Base-by-base conservation (phyloP, 2,113 vertebrate genomes). In the Rhodinocichla rosea region DNA sequence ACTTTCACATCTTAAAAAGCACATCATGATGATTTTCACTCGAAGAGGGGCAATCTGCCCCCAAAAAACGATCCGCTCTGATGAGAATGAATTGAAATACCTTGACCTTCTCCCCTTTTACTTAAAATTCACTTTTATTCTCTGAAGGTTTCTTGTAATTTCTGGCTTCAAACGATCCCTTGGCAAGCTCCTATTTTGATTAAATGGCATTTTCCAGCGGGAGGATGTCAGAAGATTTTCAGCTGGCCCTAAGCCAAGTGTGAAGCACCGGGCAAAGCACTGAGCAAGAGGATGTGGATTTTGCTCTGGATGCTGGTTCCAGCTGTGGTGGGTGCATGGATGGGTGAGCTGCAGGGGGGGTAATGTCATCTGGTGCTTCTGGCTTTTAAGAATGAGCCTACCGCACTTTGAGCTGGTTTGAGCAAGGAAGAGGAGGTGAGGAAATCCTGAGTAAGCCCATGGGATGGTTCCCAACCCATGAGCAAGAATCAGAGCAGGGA, bases 141-240 rank as follows among this genome's bases (percentile, higher is more conserved):
- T 87, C 65, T 45, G 62, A 89, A 95, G 67, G 32, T 76, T 94
- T 88, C 82, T 84, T 90, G 67, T 68, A 60, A 92, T 94, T 95
- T 92, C 73, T 94, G 91, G 68, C 80, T 90, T 73, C 56, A 63
- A 80, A 87, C 1, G 1, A 77, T 71, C n/a, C 83, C 60, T 90
- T 95, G 92, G 80, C 89, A 97, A 90, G 68, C 71, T 93, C 44
- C 64, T 89, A 3, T 87, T 90, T 81, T 95, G 94, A 97, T 97
- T 90, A 93, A 95, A 95, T 81, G 80, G 64, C 9, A 0, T 92
- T 90, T 97, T 83, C 92, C 96, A 94, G 83, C 96, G 92, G 92
- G 76, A 90, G 70, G 35, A 77, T 92, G 91, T 95, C 90, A 77
- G 94, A 94, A 91, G 70, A 77, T 92, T 95, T 88, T 93, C 82